Base-by-base conservation (phyloP, 2,113 vertebrate genomes). In the Plotosus lineatus region DNA sequence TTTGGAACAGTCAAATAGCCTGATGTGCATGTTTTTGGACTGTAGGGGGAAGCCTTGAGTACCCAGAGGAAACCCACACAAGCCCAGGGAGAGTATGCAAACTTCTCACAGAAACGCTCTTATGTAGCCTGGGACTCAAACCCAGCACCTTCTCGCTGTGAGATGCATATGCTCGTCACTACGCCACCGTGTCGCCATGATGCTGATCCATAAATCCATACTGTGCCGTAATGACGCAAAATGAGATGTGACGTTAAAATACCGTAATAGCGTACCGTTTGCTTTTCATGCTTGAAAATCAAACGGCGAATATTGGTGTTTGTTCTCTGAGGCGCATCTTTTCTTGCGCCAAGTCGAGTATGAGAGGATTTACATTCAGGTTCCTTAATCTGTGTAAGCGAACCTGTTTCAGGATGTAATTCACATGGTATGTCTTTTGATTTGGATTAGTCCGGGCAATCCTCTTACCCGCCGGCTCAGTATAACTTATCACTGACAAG, bases 331-430 rank as follows among this genome's bases (percentile, higher is more conserved):
- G 87, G 89, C 89, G 88, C 87, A 90, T 93, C 91, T 91, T 92
- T 80, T 78, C 75, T 86, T 80, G 86, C 80, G 81, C 89, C 88
- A 90, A 92, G 90, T 89, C 75, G 90, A 92, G 90, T 91, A 91
- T 90, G 92, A 91, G 90, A 90, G 90, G 92, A 94, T 94, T 93
- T 92, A 90, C 90, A 92, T 92, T 90, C 87, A 86, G 90, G 84
- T 89, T 92, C 87, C 92, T 86, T 94, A 94, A 94, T 94, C 92
- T 93, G 89, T 92, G 89, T 93, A 92, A 92, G 93, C 86, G 92
- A 95, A 94, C 93, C 93, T 94, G 94, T 94, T 94, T 93, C 88
- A 89, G 92, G 92, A 91, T 94, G 94, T 94, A 94, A 95, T 95
- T 95, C 94, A 93, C 92, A 94, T 94, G 92, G 93, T 93, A 89